Base-by-base conservation (phyloP, 2,113 vertebrate species). In the Arvicanthis niloticus region DNA sequence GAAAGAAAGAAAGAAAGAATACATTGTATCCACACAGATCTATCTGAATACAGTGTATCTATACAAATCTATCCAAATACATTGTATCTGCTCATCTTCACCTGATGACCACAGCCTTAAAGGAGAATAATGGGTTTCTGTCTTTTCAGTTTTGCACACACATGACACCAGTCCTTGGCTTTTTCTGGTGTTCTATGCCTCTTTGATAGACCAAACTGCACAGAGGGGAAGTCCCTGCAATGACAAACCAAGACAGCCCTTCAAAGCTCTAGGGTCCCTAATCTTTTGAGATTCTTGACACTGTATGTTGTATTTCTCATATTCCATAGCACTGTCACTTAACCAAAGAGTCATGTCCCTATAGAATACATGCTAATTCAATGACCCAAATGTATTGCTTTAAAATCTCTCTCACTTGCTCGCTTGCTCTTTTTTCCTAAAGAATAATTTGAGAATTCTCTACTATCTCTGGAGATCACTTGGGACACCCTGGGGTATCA, bases 381-480 rank as follows among this genome's bases (percentile, higher is more conserved):
- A 88, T 95, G 90, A 87, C 73, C 51, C 76, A 87, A 92, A 75
- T 51, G 58, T 81, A 65, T 87, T 87, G 58, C 86, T 58, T 77
- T 34, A 17, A 94, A 45, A 68, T 86, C 8, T 75, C 31, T 37
- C 31, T 65, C 24, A 67, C 26, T 16, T 51, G 5, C 5, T 8
- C 51, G 8, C 51, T 51, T 51, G 48, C 48, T 48, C 48, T 51
- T 22, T 91, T 73, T 73, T 84, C 45, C n/a, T 92, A 89, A 86
- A 96, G 94, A 88, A 86, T 93, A 88, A 88, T 70, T 93, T 86
- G 85, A 96, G 65, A 96, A 91, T 93, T 95, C 77, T 40, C 65
- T 40, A 95, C 1, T 80, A 42, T 91, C 96, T 94, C 94, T 93
- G 29, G 90, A 97, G 96, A 94, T 87, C 60, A 96, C 75, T 70